Percentiles rank a stretch among this genome's conserved stretches.
Conservation (phyloP, 2,113 vertebrate genomes). For the Saguinus imperator region DNA sequence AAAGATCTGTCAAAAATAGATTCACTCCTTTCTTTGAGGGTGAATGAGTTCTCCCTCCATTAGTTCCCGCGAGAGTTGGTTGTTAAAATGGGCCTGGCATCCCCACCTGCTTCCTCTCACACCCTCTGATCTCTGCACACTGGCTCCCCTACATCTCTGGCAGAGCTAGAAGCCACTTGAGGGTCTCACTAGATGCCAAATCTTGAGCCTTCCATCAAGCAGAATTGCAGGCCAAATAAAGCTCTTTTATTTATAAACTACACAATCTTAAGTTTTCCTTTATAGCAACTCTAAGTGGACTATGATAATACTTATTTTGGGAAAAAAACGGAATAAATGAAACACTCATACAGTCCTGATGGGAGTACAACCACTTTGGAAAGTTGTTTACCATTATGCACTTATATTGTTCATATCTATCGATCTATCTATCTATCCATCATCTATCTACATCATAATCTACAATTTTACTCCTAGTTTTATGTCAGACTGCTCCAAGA, state of each 20-base stretch:
- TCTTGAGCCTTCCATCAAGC: background rate
- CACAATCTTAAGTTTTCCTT: background rate
- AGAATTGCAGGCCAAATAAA: background rate
- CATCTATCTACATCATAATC: no score
- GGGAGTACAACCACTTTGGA: no score
- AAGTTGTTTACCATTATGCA: background rate
- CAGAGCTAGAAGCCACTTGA: background rate
- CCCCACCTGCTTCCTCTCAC: background rate
- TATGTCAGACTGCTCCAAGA: no score
- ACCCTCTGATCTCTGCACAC: background rate
- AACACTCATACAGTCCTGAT: rapidly evolving
- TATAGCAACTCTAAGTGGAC: background rate
- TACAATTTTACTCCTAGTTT: rapidly evolving
- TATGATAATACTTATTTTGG: background rate
- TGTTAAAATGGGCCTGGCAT: background rate
- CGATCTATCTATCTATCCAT: no score
- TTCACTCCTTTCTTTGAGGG: background rate
- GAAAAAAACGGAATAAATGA: background rate
- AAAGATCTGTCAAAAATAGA: background rate
- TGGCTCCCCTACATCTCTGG: background rate
- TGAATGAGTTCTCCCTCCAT: background rate
- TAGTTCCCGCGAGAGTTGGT: background rate
- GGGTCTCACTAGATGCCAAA: background rate
- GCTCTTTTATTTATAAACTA: background rate
- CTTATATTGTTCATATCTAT: rapidly evolving